Conservation (phyloP, 2,113 vertebrate genomes). For the Buteo buteo region DNA sequence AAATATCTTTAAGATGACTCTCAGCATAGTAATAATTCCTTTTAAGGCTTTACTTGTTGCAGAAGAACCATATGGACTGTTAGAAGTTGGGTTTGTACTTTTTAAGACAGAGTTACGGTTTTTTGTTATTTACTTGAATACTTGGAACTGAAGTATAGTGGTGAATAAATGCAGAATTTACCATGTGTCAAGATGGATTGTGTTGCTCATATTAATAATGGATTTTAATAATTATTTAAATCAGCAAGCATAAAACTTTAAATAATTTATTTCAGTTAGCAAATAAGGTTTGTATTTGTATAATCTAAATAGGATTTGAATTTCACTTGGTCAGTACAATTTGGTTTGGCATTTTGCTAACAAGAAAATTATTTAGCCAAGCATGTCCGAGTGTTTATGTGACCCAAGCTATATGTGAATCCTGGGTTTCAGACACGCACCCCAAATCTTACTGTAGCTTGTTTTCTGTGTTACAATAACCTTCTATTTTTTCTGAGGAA, state of each 20-base stretch:
- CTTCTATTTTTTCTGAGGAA: neutral
- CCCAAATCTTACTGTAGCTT: neutral
- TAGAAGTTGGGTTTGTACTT: neutral
- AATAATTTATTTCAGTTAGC: neutral
- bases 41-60: neutral
- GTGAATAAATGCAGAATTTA: neutral
- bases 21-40: neutral
- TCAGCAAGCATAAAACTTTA: neutral
- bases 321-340: neutral
- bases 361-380: neutral
- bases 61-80: neutral
- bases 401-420: neutral
- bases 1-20: neutral
- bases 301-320: neutral
- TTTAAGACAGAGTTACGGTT: neutral
- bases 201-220: neutral
- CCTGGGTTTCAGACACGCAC: neutral
- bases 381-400: neutral
- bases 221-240: neutral
- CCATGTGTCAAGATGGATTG: neutral
- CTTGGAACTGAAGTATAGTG: neutral
- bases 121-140: neutral
- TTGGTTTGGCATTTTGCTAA: neutral
- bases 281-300: neutral
- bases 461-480: neutral